phyloP scores from a whole-genome alignment of 2,113 vertebrate species.

The Emydura subglobosa region DNA sequence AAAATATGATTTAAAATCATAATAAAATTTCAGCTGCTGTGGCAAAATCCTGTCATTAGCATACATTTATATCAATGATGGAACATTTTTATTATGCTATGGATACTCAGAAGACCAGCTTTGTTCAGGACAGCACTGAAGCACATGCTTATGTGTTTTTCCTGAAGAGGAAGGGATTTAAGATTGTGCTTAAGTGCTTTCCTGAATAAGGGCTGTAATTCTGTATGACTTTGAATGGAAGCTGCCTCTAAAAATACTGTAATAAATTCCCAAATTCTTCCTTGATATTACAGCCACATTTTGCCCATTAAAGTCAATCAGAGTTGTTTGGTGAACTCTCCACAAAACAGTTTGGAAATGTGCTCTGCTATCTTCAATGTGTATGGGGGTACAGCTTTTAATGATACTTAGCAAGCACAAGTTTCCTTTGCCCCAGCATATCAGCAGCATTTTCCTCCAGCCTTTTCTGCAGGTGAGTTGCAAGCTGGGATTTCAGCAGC shows the following conservation, averaged over 20 bases:
- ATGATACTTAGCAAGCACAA: neutral
- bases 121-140: neutral
- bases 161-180: neutral
- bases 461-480: rapidly evolving
- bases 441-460: neutral
- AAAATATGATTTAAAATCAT: neutral
- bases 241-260: neutral
- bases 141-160: neutral
- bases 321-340: neutral
- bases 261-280: neutral
- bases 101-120: neutral
- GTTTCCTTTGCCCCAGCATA: neutral
- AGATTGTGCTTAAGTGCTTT: neutral
- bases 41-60: conserved; percentile 11
- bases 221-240: neutral
- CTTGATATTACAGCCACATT: neutral
- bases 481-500: neutral
- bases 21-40: conserved; percentile 1
- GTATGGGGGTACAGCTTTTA: neutral
- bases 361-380: neutral
- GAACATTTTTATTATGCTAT: neutral
- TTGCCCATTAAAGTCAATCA: neutral
- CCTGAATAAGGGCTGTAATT: neutral
- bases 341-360: neutral
- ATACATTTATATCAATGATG: neutral